Conservation (phyloP, 92 coral and sea anemone species). For the Actinostola sp. region DNA sequence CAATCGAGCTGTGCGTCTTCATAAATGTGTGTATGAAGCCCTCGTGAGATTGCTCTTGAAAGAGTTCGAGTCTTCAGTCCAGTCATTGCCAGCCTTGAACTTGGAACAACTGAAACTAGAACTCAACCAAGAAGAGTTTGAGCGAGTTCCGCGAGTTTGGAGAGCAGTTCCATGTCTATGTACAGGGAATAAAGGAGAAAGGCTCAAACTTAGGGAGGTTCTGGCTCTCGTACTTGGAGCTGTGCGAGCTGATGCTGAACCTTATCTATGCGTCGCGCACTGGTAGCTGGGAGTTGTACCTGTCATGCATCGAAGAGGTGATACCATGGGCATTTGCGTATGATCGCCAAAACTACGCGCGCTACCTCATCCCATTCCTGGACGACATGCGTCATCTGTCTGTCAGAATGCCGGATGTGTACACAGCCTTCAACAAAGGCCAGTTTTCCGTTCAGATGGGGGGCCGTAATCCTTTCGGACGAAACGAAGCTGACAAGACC, state of each 20-base stretch:
- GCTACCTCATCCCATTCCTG: slow-evolving; percentile 50
- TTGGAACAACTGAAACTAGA: slow-evolving; percentile 38
- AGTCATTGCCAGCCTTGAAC: slow-evolving; percentile 22
- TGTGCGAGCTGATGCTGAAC: slow-evolving; percentile 45
- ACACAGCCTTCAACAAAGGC: slow-evolving; percentile 34
- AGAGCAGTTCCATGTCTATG: slow-evolving; percentile 18
- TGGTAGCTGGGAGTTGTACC: slow-evolving; percentile 52
- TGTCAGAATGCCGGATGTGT: slow-evolving; percentile 50
- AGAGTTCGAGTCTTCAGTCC: slow-evolving; percentile 19
- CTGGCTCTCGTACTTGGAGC: slow-evolving; percentile 45
- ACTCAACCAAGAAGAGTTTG: slow-evolving; percentile 29
- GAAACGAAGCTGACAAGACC: slow-evolving; percentile 49
- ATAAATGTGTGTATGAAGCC: slow-evolving; percentile 26
- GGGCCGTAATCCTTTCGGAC: slow-evolving; percentile 45
- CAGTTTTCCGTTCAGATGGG: slow-evolving; percentile 52
- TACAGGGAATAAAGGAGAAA: slow-evolving; percentile 17
- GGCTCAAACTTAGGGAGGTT: slow-evolving; percentile 25
- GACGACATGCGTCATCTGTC: slow-evolving; percentile 59
- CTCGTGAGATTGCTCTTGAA: slow-evolving; percentile 30
- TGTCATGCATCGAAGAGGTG: slow-evolving; percentile 51
- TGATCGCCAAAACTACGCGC: slow-evolving; percentile 57
- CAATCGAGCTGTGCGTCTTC: slow-evolving; percentile 40
- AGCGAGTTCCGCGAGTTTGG: slow-evolving; percentile 22
- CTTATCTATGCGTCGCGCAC: slow-evolving; percentile 48
- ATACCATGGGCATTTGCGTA: slow-evolving; percentile 62